Evolutionary conservation across 2,113 vertebrate species (phyloP), one percentile per base, ranked within the genome.

Genomic region (Chloebia gouldiae): DNA sequence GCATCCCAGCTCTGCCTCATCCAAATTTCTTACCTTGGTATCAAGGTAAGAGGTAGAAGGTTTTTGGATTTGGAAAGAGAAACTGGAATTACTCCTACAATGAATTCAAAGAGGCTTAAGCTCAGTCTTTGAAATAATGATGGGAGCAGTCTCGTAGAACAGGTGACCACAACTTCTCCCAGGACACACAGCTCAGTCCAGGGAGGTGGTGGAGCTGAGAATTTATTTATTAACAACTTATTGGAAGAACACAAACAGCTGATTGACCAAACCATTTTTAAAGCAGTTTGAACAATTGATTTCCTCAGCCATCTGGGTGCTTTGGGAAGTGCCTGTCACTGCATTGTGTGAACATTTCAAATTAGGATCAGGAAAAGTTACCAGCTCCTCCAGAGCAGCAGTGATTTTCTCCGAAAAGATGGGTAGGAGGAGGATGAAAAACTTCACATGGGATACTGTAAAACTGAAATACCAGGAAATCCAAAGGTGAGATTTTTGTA

Each of bases 51-150:
- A 3, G n/a, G 23, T 39, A 61, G 15, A 17, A 63, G 28, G 6
- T 15, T 78, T 84, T 70, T 66, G 22, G 45, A 45, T 75, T 70
- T 78, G 73, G 40, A 87, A 87, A 19, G 28, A 81, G 13, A 69
- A 87, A 39, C 50, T 65, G 24, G 37, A 68, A 65, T 59, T 4
- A 2, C 2, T 50, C 15, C 60, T 65, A 5, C 37, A 78, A 31
- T 61, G 16, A 49, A 28, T 81, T 77, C 30, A 35, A 3, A 22
- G 47, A 78, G 47, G 16, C 23, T 69, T 42, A 50, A 90, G 16
- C 13, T 40, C 1, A 2, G 27, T 18, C 11, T 85, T 51, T 19
- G 16, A 47, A 78, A 7, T 1, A 45, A 11, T 0, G 0, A 33
- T 47, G 30, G 33, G 37, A 81, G 42, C 31, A 31, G 20, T 16